Base-by-base conservation (phyloP, 1,140 invertebrate species). In the Agrilus planipennis region DNA sequence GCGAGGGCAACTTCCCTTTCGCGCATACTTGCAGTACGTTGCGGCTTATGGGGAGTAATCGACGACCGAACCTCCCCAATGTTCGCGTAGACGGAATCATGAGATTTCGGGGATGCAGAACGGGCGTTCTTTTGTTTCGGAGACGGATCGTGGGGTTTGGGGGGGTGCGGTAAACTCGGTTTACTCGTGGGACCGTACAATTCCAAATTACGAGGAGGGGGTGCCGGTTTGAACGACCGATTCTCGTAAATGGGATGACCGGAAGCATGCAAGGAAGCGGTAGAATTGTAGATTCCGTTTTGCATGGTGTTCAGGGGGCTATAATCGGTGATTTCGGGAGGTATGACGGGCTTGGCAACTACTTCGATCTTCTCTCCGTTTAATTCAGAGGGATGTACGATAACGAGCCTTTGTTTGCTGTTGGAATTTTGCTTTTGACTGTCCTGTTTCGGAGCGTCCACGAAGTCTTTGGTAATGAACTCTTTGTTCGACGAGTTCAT, bases 351-450 rank as follows among this genome's bases (percentile, higher is more conserved):
- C 21, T 69, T 67, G 46, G 63, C 61, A 49, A 87, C 69, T 2
- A 87, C 82, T 54, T 88, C 79, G 0, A 86, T 81, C 44, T 60
- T 60, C 2, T 78, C 76, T 9, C 81, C 81, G 59, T 88, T 85
- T 12, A 89, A 68, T 49, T 91, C 85, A 36, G 84, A 65, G 10
- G 87, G 87, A 71, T 91, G 87, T 46, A 90, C 85, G 34, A 91
- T 91, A 29, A 89, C 82, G 7, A 86, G 63, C 14, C 83, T 68
- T 0, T 79, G 78, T 53, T 81, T 80, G 0, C 73, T n/a, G 71
- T 51, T 45, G 23, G 27, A 46, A 39, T 20, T 41, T 27, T 72
- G 68, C 51, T 74, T 77, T 9, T 51, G 39, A 44, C 39, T 36
- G 25, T 44, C 42, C 10, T 23, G 17, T 21, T 61, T 64, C 1